Evolutionary conservation across 1,140 invertebrate genomes (phyloP), one percentile per base, ranked within the genome.

Genomic region (Bombus confusus): DNA sequence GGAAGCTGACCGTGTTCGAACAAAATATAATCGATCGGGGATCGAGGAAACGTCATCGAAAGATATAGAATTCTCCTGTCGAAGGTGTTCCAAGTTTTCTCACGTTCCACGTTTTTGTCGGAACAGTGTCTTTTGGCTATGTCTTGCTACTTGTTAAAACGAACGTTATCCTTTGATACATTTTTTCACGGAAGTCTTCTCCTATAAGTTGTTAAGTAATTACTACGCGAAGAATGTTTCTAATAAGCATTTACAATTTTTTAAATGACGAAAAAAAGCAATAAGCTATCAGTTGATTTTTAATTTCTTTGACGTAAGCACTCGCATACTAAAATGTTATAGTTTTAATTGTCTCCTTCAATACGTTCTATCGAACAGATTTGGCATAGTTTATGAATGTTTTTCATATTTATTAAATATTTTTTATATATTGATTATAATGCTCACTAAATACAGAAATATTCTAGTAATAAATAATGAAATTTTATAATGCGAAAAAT

Each of bases 21-120:
- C 59, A n/a, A 43, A 18, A n/a, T 64, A 64, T 66, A 78, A 78
- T 78, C 76, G 59, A 37, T 41, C 59, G 39, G 66, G 9, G 43
- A 71, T 52, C 64, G 43, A 69, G n/a, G 64, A 69, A 69, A 80
- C 25, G 47, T 10, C n/a, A 18, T 18, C 18, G 13, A 80, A 52
- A 34, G 68, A 41, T 59, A 72, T 69, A 39, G 43, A 81, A 52
- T 73, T 81, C 13, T 28, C 31, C 18, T 64, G 37, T 71, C 25
- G 9, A 8, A 28, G 25, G 5, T 3, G 37, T 73, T 41, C n/a
- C 9, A 62, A 73, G 47, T 62, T 81, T n/a, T 8, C 18, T 69
- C 79, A 73, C 68, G 79, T 81, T 13, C 22, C 28, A 10, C 59
- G 3, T 80, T 69, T 80, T 31, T 57, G 43, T 41, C 43, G 25